Evolutionary conservation across 2,888 invertebrate genomes (phyloP).

Genomic region (Papilio protenor): DNA sequence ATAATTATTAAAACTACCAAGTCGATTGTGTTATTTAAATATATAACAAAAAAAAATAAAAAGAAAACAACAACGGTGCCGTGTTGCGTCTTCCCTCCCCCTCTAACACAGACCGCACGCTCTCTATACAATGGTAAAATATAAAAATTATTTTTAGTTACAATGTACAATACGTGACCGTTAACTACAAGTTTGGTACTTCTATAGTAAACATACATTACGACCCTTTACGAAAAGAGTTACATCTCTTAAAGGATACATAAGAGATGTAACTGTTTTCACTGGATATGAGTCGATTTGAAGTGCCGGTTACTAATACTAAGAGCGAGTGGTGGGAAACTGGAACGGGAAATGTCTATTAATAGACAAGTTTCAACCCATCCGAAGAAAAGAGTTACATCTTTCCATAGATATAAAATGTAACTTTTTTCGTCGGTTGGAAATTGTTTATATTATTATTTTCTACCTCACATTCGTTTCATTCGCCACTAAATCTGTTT

Average conservation of each 20-base stretch:
- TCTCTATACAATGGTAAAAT: constrained; percentile 84
- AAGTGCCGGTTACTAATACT: constrained; percentile 66
- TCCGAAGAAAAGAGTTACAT: not conserved
- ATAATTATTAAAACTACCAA: constrained; percentile 83
- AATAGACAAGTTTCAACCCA: not conserved
- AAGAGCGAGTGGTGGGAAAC: constrained; percentile 76
- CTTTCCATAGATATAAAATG: not conserved
- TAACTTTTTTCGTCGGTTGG: not conserved
- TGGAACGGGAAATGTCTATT: constrained; percentile 57
- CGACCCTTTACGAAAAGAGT: not conserved
- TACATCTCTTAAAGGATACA: not conserved
- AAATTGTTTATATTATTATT: not conserved
- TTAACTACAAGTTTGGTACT: constrained; percentile 84
- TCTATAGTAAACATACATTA: constrained; percentile 72
- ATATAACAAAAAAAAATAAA: constrained; percentile 80
- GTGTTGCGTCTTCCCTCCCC: constrained; percentile 60
- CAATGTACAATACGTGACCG: constrained; percentile 82
- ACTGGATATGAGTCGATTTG: constrained; percentile 47
- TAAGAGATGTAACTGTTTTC: not conserved
- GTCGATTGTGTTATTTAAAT: constrained; percentile 84
- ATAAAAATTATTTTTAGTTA: constrained; percentile 80
- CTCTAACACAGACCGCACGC: constrained; percentile 71
- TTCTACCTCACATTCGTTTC: constrained; percentile 65
- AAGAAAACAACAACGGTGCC: constrained; percentile 79
- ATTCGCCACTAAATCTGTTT: constrained; percentile 41